phyloP scores from a whole-genome alignment of 1,140 invertebrate genomes.

The Hestina assimilis region DNA sequence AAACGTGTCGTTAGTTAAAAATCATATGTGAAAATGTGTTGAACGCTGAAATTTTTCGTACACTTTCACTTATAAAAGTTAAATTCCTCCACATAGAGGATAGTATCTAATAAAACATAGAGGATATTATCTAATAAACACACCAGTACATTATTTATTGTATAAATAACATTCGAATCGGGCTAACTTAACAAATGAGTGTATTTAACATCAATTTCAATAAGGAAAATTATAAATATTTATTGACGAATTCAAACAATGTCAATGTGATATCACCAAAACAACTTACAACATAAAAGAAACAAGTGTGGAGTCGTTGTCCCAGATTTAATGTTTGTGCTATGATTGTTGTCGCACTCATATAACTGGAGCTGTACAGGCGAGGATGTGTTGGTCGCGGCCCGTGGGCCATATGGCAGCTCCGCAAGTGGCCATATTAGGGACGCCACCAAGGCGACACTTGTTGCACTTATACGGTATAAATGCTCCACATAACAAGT shows the following conservation, averaged over 20 bases:
- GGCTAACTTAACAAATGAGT: background rate
- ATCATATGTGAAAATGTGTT: constrained; percentile 54
- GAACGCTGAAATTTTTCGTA: constrained; percentile 25
- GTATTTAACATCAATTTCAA: background rate
- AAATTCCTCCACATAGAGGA: too few relatives aligned
- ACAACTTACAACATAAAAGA: background rate
- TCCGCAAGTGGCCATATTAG: constrained; percentile 64
- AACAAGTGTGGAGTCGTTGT: background rate
- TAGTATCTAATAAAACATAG: too few relatives aligned
- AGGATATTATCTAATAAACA: background rate
- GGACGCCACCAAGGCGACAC: constrained; percentile 70
- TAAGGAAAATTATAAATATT: background rate
- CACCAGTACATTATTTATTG: background rate
- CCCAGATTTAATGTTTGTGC: constrained; percentile 45
- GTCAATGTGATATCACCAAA: background rate
- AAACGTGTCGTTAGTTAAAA: constrained; percentile 5
- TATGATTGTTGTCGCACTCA: constrained; percentile 33
- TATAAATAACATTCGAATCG: background rate
- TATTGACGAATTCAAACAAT: background rate
- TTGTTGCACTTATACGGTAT: constrained; percentile 76
- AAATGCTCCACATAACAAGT: constrained; percentile 65
- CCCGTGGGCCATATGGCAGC: constrained; percentile 71
- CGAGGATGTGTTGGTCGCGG: constrained; percentile 63
- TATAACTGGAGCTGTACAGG: constrained; percentile 46
- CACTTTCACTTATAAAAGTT: background rate